Conservation (phyloP, 2,797 vertebrate species). For the Geotrypetes seraphini region DNA sequence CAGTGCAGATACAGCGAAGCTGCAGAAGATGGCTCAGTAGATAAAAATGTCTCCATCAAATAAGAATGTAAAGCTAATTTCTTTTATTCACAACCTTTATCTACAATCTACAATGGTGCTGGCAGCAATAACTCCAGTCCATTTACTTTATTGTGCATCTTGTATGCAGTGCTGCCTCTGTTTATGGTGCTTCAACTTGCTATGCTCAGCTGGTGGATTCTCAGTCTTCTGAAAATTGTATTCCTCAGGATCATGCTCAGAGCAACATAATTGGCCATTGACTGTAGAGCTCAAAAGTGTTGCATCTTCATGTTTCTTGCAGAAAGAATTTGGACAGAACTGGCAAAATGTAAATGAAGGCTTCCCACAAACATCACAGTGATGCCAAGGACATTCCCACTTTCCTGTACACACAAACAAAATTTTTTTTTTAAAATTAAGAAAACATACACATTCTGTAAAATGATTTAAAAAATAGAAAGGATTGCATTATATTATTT, state of each 20-base stretch:
- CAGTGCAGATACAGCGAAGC: conserved; percentile 66
- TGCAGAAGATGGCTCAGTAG: conserved; percentile 58
- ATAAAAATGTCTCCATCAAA: conserved; percentile 31
- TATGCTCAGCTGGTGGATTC: conserved; percentile 28
- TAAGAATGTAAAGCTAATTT: conserved; percentile 29
- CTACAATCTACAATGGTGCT: conserved; percentile 46
- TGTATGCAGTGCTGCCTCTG: conserved; percentile 55
- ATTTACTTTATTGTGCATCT: conserved; percentile 39
- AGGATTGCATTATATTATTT: too few species aligned
- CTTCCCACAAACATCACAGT: conserved; percentile 93
- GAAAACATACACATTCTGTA: too few species aligned
- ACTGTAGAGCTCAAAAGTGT: conserved; percentile 52
- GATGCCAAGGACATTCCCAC: conserved; percentile 98
- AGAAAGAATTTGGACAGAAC: conserved; percentile 95
- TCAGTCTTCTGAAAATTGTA: conserved; percentile 32
- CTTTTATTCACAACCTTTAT: conserved; percentile 42
- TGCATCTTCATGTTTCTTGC: conserved; percentile 84
- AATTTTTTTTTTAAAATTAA: too few species aligned
- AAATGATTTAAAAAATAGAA: too few species aligned
- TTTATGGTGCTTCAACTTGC: conserved; percentile 37
- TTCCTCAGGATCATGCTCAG: conserved; percentile 71
- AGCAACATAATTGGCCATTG: conserved; percentile 73
- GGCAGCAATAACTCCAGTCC: conserved; percentile 33
- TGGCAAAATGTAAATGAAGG: conserved; percentile 85
- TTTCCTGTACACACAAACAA: conserved; percentile 66